Evolutionary conservation across 2,888 invertebrate genomes (phyloP).

Genomic region (Chrysolina americana): DNA sequence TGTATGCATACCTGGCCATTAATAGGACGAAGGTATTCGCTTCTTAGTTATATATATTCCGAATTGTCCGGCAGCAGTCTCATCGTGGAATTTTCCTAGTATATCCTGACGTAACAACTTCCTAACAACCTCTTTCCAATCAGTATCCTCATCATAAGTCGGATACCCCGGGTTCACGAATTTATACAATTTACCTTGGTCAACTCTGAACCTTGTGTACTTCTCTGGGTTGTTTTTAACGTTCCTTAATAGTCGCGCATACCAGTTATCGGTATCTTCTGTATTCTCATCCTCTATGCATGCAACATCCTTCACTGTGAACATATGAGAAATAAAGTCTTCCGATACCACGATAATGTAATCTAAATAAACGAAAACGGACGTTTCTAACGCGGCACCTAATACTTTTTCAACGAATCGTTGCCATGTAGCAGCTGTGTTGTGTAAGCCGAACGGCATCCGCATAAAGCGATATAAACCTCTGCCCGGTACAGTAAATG

Average conservation of each 20-base stretch:
- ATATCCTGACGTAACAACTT: neutral
- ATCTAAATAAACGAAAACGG: neutral
- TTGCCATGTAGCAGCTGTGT: neutral
- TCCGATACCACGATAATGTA: neutral
- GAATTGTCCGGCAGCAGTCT: neutral
- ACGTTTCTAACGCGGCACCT: neutral
- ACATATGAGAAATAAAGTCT: neutral
- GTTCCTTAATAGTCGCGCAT: conserved; percentile 8
- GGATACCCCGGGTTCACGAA: neutral
- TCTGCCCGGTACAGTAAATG: conserved; percentile 10
- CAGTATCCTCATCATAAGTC: neutral
- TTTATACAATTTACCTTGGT: conserved; percentile 39
- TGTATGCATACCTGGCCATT: neutral
- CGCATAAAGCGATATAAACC: neutral
- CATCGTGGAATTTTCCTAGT: neutral
- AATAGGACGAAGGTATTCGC: neutral
- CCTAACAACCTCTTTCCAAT: neutral
- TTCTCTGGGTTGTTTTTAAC: conserved; percentile 29
- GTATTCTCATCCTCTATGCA: neutral
- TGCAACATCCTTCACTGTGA: neutral
- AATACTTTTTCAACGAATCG: neutral
- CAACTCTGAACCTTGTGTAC: conserved; percentile 42
- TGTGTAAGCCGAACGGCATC: too few species aligned
- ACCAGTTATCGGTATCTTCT: conserved; percentile 31
- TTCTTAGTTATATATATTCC: neutral